Base-by-base conservation (phyloP, 2,888 invertebrate species). In the Candidula unifasciata region DNA sequence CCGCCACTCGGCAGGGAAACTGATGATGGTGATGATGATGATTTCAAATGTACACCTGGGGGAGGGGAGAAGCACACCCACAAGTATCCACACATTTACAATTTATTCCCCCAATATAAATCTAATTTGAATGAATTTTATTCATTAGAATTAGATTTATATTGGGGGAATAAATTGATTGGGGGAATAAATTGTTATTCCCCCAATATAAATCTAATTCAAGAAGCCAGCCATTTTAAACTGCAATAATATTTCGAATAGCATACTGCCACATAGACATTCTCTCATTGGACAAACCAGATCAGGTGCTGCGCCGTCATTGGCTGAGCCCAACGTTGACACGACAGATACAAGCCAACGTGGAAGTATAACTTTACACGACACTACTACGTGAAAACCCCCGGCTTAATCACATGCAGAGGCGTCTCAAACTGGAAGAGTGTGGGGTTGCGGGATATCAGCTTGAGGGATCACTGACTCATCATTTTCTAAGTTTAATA, bases 321-420 rank as follows among this genome's bases (percentile, higher is more conserved):
- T 74, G 73, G 73, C 52, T 18, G 16, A 16, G 18, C 68, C 3
- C 30, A 37, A 6, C 35, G 52, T 27, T 60, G 52, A 27, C 10
- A 74, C 27, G 6, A 54, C 52, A 30, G 30, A 54, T 74, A 54
- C 54, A 54, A 54, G 16, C 30, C 74, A 30, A 54, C 74, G 54
- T 54, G 74, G 54, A 74, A 74, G 74, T 54, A 30, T 74, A 74
- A 74, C 73, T 37, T 54, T 44, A 13, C 44, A 13, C 13, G 44
- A 13, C 44, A 44, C 8, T 13, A 6, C 44, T 44, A 44, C 44
- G 13, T 44, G 44, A 44, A 44, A 44, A 44, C 44, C 6, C 13
- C 44, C 44, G 13, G 44, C 44, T 13, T 44, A 44, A 44, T 10
- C 44, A 13, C 44, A 44, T 13, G 44, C 13, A 44, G n/a, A n/a